Percentiles rank a stretch among this genome's conserved stretches.
Evolutionary conservation across 2,113 vertebrate species (phyloP).

Genomic region (Atherinomorus stipes): DNA sequence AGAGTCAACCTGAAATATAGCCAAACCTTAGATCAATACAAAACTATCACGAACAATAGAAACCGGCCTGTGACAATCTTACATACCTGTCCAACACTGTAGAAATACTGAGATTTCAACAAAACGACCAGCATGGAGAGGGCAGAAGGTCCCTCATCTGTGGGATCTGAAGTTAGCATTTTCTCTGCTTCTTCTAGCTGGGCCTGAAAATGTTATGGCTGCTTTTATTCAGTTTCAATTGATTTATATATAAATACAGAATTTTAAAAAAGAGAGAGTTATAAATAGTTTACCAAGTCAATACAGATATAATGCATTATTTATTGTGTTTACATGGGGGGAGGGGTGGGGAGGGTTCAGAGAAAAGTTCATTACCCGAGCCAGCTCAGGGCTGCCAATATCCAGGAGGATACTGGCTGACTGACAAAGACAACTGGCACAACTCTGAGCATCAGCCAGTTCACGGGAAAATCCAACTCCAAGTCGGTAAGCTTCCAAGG

Average conservation of each 20-base stretch:
- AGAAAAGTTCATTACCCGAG: conserved; percentile 81
- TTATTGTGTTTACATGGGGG: background rate
- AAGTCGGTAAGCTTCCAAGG: conserved; percentile 86
- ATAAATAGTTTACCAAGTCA: background rate
- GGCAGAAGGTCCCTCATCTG: conserved; percentile 68
- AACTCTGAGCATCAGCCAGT: conserved; percentile 76
- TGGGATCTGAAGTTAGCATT: conserved; percentile 59
- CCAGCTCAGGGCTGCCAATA: conserved; percentile 83
- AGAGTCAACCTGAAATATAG: conserved; percentile 78
- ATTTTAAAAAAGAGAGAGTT: background rate
- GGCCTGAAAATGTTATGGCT: conserved; percentile 50
- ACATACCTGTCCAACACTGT: conserved; percentile 78
- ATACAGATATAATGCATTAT: background rate
- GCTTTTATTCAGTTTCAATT: no score
- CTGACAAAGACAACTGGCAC: conserved; percentile 81
- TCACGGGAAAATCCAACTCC: conserved; percentile 67
- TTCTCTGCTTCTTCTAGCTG: conserved; percentile 83
- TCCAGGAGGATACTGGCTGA: conserved; percentile 85
- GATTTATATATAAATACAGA: no score
- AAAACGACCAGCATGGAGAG: conserved; percentile 79
- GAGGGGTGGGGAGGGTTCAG: no score
- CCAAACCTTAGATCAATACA: background rate
- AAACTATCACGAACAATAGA: background rate
- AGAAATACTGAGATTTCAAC: conserved; percentile 85
- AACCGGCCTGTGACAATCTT: background rate